Percentiles rank a stretch among this genome's conserved stretches.
These are phyloP conservation scores for Pterophyllum scalare DNA, from an alignment of 2,113 vertebrate species.

Conservation along the genomic window DNA sequence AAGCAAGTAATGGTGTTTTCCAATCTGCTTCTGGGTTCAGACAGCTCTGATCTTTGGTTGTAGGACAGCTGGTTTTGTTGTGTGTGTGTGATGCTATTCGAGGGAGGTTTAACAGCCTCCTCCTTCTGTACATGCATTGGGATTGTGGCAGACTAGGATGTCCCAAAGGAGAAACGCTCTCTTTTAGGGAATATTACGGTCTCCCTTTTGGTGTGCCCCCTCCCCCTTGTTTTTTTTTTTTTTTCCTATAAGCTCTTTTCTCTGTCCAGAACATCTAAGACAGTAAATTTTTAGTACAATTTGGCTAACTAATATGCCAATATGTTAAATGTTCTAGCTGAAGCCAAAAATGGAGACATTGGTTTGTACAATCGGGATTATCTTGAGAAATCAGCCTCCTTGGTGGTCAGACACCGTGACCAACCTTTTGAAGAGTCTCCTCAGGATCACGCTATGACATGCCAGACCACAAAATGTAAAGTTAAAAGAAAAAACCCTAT, in stretches of 20 bases:
- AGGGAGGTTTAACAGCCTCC: constrained; percentile 51
- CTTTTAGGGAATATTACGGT: constrained; percentile 61
- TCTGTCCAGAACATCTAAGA: constrained; percentile 14
- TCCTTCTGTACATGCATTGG: constrained; percentile 65
- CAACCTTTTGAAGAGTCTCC: constrained; percentile 45
- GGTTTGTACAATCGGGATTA: constrained; percentile 62
- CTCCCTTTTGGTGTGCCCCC: constrained; percentile 47
- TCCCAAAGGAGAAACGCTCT: constrained; percentile 61
- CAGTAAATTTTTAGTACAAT: constrained; percentile 53
- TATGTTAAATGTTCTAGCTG: constrained; percentile 66
- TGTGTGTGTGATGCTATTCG: constrained; percentile 59
- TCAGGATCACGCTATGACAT: constrained; percentile 61
- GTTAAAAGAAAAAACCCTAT: not conserved
- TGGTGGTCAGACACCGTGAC: constrained; percentile 32
- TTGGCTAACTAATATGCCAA: constrained; percentile 57
- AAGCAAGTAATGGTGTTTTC: not conserved
- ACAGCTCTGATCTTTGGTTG: constrained; percentile 68
- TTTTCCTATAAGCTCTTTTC: constrained; percentile 35
- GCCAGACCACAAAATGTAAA: constrained; percentile 50
- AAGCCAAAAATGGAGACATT: constrained; percentile 71
- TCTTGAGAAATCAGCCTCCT: constrained; percentile 42
- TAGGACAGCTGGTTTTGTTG: constrained; percentile 60
- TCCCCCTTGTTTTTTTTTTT: constrained; percentile 17
- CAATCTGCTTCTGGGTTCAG: constrained; percentile 42
- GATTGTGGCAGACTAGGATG: constrained; percentile 78